A percentile compares a stretch with the other conserved stretches of the same genome.
Evolutionary conservation across 2,113 vertebrate species (phyloP).

Genomic region (Phyllopteryx taeniolatus): DNA sequence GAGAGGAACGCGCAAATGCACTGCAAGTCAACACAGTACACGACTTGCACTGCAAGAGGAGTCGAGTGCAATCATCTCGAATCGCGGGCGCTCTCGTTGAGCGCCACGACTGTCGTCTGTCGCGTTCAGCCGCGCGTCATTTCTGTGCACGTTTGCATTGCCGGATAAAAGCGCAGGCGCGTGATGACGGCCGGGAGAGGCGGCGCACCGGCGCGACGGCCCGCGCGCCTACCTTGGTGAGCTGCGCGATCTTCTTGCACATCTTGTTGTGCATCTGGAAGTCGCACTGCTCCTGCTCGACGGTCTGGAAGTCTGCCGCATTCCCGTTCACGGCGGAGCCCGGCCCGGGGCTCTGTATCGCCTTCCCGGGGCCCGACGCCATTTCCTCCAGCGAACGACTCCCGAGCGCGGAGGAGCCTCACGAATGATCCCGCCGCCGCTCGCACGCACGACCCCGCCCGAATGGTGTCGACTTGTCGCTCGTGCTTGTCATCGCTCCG

Average conservation of each 20-base stretch:
- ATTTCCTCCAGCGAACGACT: conserved; percentile 61
- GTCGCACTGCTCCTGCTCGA: conserved; percentile 74
- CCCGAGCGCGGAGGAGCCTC: conserved; percentile 52
- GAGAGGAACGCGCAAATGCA: not conserved
- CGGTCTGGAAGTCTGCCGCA: conserved; percentile 72
- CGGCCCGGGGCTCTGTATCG: conserved; percentile 69
- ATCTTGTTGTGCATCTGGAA: conserved; percentile 89
- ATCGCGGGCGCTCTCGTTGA: not conserved
- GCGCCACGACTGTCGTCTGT: too few species aligned
- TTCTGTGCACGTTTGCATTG: not conserved
- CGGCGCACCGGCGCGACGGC: too few species aligned
- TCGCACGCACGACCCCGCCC: conserved; percentile 44
- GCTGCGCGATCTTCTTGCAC: conserved; percentile 99
- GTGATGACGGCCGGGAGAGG: not conserved
- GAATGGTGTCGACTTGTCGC: conserved; percentile 49
- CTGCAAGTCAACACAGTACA: too few species aligned
- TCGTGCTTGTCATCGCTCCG: conserved; percentile 50
- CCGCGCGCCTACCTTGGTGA: conserved; percentile 86
- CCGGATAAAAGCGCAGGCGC: too few species aligned
- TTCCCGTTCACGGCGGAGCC: conserved; percentile 74
- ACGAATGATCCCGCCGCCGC: conserved; percentile 45
- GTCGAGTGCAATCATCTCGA: not conserved
- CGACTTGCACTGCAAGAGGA: not conserved
- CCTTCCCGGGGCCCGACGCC: conserved; percentile 84
- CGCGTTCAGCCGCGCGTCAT: not conserved